phyloP scores from a whole-genome alignment of 2,797 vertebrate genomes.

The Gastrophryne carolinensis region DNA sequence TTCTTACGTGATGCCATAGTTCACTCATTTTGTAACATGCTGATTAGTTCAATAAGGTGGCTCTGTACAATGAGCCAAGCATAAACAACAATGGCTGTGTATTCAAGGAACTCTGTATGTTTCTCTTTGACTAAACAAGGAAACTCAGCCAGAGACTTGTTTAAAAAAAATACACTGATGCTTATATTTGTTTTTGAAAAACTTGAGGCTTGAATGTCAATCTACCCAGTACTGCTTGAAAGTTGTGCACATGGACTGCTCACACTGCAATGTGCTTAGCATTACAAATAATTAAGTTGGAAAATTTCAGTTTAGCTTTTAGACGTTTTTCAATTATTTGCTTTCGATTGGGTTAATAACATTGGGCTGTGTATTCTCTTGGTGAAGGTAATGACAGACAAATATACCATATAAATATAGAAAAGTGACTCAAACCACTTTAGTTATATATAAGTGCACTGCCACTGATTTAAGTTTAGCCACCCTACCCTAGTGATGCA shows the following conservation, averaged over 20 bases:
- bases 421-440: no score
- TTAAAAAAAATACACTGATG: neutral
- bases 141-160: neutral
- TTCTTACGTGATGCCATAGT: neutral
- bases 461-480: no score
- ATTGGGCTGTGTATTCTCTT: no score
- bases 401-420: no score
- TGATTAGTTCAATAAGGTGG: neutral
- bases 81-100: neutral
- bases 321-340: slow-evolving; percentile 3
- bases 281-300: neutral
- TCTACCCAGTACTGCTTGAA: neutral
- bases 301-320: neutral
- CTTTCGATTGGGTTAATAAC: no score
- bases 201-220: neutral
- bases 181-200: neutral
- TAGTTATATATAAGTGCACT: no score
- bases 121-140: neutral
- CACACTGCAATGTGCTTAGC: neutral
- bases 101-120: neutral
- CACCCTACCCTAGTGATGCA: no score
- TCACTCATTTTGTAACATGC: neutral
- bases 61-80: neutral
- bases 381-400: no score
- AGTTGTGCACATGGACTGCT: neutral